Percentiles rank a stretch among this genome's conserved stretches.
Evolutionary conservation across 2,888 invertebrate species (phyloP).

Genomic region (Agonopterix alstromeriana): DNA sequence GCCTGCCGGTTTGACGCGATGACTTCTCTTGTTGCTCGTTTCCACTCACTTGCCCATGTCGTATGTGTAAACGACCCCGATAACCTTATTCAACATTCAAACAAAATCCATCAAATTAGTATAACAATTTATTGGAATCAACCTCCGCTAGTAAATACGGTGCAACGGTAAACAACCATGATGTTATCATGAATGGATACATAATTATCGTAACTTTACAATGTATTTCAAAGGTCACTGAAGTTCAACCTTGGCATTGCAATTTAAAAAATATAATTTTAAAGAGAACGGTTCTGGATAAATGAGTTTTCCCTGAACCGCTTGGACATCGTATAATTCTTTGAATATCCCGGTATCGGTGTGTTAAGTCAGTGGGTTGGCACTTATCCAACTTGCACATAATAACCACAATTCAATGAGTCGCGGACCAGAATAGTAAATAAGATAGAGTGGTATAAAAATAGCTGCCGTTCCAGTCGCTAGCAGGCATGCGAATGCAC

Average conservation of each 20-base stretch:
- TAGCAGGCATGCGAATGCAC: conserved; percentile 60
- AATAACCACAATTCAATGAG: conserved; percentile 77
- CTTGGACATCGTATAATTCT: conserved; percentile 54
- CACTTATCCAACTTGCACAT: conserved; percentile 73
- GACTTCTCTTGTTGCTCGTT: conserved; percentile 64
- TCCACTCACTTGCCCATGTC: conserved; percentile 55
- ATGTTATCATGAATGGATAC: neutral
- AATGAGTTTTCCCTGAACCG: conserved; percentile 43
- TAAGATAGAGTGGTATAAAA: conserved; percentile 74
- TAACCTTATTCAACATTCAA: conserved; percentile 38
- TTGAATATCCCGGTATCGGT: conserved; percentile 67
- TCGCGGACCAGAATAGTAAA: conserved; percentile 76
- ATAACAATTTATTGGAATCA: neutral
- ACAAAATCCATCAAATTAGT: neutral
- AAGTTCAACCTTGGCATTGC: conserved; percentile 39
- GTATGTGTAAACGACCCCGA: conserved; percentile 69
- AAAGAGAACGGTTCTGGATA: conserved; percentile 25
- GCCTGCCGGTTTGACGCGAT: conserved; percentile 70
- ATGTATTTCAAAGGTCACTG: neutral
- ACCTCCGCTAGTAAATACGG: too few species aligned
- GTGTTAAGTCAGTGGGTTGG: conserved; percentile 64
- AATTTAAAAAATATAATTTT: conserved; percentile 19
- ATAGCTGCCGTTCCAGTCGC: conserved; percentile 71
- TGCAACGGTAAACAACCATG: neutral
- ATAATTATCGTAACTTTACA: neutral